Conservation (phyloP, 2,888 invertebrate genomes). For the Drosophila maculinotata region DNA sequence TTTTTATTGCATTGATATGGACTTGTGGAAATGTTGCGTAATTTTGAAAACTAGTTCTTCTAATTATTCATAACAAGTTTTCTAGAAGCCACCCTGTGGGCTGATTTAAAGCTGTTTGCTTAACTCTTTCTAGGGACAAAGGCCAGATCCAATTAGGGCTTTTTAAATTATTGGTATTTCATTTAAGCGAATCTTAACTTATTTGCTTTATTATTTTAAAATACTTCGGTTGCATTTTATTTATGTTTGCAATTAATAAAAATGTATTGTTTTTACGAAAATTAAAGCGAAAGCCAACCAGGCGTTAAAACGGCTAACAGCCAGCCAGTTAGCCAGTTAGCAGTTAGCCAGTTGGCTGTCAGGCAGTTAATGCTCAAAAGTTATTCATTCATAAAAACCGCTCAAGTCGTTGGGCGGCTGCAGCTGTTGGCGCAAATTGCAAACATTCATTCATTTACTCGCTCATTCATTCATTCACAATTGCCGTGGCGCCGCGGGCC, state of each 20-base stretch:
- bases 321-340: slow-evolving; percentile 41
- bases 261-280: slow-evolving; percentile 58
- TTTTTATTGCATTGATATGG: slow-evolving; percentile 45
- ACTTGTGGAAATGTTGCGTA: slow-evolving; percentile 53
- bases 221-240: slow-evolving; percentile 28
- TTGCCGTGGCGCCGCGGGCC: slow-evolving; percentile 50
- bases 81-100: slow-evolving; percentile 22
- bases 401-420: slow-evolving; percentile 28
- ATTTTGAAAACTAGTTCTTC: slow-evolving; percentile 55
- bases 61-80: slow-evolving; percentile 58
- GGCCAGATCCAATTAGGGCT: slow-evolving; percentile 28
- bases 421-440: slow-evolving; percentile 68
- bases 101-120: slow-evolving; percentile 19
- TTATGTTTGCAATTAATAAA: slow-evolving; percentile 53
- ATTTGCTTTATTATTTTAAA: slow-evolving; percentile 20
- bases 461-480: slow-evolving; percentile 68
- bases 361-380: slow-evolving; percentile 57
- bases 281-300: slow-evolving; percentile 44
- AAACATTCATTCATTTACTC: slow-evolving; percentile 51
- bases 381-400: slow-evolving; percentile 72
- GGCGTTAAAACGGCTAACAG: slow-evolving; percentile 52
- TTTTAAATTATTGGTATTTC: slow-evolving; percentile 11
- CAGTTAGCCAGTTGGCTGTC: too few species aligned
- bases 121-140: slow-evolving; percentile 36
- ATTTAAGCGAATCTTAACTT: slow-evolving; percentile 11